These are phyloP conservation scores for Galleria mellonella DNA, from an alignment of 1,140 invertebrate genomes.

Conservation along the genomic window DNA sequence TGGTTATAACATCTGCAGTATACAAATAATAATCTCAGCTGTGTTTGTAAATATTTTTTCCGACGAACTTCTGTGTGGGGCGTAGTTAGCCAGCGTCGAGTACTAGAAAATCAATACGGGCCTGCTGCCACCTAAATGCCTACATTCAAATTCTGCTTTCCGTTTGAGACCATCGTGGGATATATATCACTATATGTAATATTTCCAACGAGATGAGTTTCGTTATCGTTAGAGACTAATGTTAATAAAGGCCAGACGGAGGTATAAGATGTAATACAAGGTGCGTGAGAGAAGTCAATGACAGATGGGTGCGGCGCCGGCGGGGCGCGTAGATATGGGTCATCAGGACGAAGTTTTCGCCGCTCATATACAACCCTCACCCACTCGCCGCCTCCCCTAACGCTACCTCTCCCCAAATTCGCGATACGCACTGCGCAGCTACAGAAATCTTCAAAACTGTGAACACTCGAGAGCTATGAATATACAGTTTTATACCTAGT, in stretches of 20 bases:
- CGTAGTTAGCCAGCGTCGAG: background rate
- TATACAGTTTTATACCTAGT: background rate
- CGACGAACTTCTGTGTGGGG: background rate
- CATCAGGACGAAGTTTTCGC: constrained; percentile 30
- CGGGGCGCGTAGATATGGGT: constrained; percentile 27
- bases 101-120: constrained; percentile 5
- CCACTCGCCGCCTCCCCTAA: constrained; percentile 19
- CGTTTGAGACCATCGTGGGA: background rate
- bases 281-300: constrained; percentile 4
- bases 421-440: constrained; percentile 26
- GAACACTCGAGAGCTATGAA: constrained; percentile 5
- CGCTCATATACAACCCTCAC: constrained; percentile 28
- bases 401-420: constrained; percentile 24
- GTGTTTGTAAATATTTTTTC: background rate
- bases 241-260: background rate
- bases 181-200: too few species aligned
- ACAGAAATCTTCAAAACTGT: constrained; percentile 10
- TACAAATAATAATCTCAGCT: too few species aligned
- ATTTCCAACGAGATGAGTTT: too few species aligned
- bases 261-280: background rate
- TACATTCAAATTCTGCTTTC: too few species aligned
- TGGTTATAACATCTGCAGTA: too few species aligned
- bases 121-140: constrained; percentile 2
- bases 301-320: constrained; percentile 15
- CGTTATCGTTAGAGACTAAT: too few species aligned